These are phyloP conservation scores for Opisthograptis luteolata DNA, from an alignment of 2,888 invertebrate species.

Conservation along the genomic window DNA sequence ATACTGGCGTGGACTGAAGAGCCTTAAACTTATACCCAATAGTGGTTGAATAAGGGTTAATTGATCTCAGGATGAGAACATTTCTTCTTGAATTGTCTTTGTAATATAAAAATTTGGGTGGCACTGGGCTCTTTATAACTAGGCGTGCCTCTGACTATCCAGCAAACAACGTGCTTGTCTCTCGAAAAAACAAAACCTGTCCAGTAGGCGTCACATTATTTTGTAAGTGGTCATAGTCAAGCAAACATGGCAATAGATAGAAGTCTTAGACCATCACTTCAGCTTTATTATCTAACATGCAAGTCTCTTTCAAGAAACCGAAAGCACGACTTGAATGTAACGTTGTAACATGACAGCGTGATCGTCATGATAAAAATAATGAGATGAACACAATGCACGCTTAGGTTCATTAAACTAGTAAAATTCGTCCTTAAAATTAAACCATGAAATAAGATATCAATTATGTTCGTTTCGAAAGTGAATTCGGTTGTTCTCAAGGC, in stretches of 20 bases:
- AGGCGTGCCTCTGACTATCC: no score
- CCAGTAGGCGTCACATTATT: neutral
- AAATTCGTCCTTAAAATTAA: constrained; percentile 18
- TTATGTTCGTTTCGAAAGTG: constrained; percentile 34
- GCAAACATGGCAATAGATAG: constrained; percentile 1
- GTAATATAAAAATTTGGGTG: no score
- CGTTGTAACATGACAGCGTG: constrained; percentile 23
- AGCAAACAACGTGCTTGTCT: no score
- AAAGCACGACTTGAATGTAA: constrained; percentile 20
- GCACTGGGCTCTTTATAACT: no score
- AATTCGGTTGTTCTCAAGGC: constrained; percentile 35
- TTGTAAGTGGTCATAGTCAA: neutral
- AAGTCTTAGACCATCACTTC: constrained; percentile 2
- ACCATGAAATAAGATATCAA: constrained; percentile 28
- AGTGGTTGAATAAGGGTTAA: no score
- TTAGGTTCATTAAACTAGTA: constrained; percentile 26
- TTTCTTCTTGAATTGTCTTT: no score
- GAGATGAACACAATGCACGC: constrained; percentile 35
- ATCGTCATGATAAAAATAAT: constrained; percentile 42
- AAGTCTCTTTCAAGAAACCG: constrained; percentile 18
- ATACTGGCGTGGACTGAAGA: no score
- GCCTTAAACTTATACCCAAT: no score
- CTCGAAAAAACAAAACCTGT: no score
- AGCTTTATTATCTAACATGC: constrained; percentile 11
- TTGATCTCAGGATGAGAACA: no score